These are phyloP conservation scores for Diglossa cyanea DNA, from an alignment of 2,797 vertebrate species.

Conservation along the genomic window DNA sequence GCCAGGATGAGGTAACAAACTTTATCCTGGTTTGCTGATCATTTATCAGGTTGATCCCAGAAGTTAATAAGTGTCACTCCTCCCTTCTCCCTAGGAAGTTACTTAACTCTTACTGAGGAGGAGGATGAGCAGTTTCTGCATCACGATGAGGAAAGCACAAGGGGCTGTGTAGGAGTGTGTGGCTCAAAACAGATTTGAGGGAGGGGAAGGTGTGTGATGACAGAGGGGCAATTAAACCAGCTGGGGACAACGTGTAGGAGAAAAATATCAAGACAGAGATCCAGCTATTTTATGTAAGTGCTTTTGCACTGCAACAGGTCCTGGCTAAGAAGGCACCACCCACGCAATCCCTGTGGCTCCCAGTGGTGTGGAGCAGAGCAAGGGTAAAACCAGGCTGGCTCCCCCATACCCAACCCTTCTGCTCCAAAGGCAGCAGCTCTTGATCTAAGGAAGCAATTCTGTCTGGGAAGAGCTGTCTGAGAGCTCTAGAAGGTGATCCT, in stretches of 20 bases:
- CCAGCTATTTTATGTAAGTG: background rate
- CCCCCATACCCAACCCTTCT: background rate
- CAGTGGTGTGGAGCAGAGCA: background rate
- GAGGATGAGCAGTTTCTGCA: conserved; percentile 12
- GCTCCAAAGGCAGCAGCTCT: background rate
- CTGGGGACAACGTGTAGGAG: conserved; percentile 41
- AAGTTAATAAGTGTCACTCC: background rate
- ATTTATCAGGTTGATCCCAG: background rate
- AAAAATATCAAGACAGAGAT: background rate
- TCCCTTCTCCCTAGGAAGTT: conserved; percentile 28
- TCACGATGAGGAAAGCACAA: conserved; percentile 1
- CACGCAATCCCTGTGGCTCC: background rate
- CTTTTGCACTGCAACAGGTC: background rate
- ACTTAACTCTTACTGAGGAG: conserved; percentile 26
- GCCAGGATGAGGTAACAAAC: background rate
- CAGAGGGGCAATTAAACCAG: conserved; percentile 26
- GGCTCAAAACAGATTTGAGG: conserved; percentile 28
- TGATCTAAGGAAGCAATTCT: background rate
- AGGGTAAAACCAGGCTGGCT: background rate
- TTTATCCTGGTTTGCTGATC: background rate
- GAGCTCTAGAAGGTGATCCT: background rate
- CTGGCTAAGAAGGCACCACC: background rate
- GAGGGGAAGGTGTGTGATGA: conserved; percentile 27
- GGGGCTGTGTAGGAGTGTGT: conserved; percentile 8
- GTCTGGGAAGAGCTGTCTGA: background rate